A percentile compares a stretch with the other conserved stretches of the same genome.
Conservation (phyloP, 64 coral and sea anemone species). For the Actinia tenebrosa region DNA sequence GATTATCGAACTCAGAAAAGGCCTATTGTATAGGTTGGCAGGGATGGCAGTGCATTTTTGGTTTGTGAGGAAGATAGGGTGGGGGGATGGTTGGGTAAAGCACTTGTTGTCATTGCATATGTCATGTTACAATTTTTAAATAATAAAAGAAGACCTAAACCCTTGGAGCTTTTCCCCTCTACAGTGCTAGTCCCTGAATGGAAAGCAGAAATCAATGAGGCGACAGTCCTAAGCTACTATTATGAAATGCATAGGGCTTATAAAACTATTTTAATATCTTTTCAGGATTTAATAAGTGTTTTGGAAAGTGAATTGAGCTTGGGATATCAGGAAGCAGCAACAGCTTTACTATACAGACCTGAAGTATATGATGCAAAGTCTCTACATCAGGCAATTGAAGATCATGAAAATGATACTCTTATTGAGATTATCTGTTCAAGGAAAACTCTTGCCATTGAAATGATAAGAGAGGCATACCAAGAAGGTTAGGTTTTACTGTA, state of each 20-base stretch:
- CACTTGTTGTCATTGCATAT: too few species aligned
- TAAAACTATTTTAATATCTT: neutral
- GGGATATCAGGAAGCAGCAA: conserved; percentile 22
- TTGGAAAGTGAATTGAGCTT: conserved; percentile 38
- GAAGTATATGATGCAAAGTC: conserved; percentile 35
- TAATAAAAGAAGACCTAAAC: too few species aligned
- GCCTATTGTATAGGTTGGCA: neutral
- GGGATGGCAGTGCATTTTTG: neutral
- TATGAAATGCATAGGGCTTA: too few species aligned
- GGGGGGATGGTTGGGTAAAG: too few species aligned
- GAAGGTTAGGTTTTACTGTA: neutral
- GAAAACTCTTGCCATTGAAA: conserved; percentile 17
- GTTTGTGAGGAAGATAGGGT: too few species aligned
- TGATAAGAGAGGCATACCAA: neutral
- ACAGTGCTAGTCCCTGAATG: too few species aligned
- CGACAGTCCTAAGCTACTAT: too few species aligned
- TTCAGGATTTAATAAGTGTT: conserved; percentile 27
- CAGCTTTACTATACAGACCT: conserved; percentile 30
- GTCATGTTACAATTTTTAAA: too few species aligned
- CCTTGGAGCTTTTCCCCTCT: too few species aligned
- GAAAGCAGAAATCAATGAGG: too few species aligned
- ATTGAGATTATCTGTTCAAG: conserved; percentile 47
- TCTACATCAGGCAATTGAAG: conserved; percentile 42
- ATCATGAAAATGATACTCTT: conserved; percentile 33
- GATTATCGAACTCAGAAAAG: too few species aligned